Conservation (phyloP, 2,113 vertebrate species). For the Salminus brasiliensis region DNA sequence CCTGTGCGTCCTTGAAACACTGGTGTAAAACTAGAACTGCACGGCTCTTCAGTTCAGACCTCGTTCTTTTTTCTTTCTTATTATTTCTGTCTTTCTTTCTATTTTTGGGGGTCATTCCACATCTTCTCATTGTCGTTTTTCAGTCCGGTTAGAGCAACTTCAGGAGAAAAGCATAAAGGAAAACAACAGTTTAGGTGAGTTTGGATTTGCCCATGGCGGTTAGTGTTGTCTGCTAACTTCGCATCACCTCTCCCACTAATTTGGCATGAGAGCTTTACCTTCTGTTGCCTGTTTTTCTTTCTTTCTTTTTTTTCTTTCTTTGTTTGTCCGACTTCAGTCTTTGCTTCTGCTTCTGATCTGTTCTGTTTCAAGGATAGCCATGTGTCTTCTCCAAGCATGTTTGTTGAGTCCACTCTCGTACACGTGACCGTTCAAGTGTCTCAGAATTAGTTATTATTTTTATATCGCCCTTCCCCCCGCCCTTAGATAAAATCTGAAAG, state of each 20-base stretch:
- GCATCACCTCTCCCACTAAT: conserved; percentile 59
- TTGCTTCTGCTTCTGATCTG: conserved; percentile 11
- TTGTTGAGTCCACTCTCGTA: background rate
- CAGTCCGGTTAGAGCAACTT: conserved; percentile 98
- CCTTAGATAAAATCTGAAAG: background rate
- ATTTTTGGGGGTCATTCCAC: conserved; percentile 69
- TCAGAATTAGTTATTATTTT: background rate
- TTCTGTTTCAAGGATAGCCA: conserved; percentile 11
- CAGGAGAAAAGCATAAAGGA: conserved; percentile 98
- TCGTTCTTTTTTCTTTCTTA: background rate
- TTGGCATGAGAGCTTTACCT: conserved; percentile 52
- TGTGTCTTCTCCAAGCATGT: conserved; percentile 22
- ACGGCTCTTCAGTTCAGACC: conserved; percentile 5
- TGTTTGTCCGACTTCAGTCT: conserved; percentile 28
- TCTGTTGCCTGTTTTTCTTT: conserved; percentile 41
- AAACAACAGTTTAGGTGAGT: conserved; percentile 97
- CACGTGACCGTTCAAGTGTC: background rate
- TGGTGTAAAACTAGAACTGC: background rate
- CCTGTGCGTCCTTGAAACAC: background rate
- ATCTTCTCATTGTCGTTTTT: conserved; percentile 83
- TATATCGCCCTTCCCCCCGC: background rate
- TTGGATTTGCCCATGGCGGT: conserved; percentile 33
- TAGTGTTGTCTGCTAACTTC: conserved; percentile 39
- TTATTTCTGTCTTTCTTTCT: background rate
- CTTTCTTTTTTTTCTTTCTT: conserved; percentile 32